Evolutionary conservation across 2,113 vertebrate species (phyloP).

Genomic region (Camelus bactrianus): DNA sequence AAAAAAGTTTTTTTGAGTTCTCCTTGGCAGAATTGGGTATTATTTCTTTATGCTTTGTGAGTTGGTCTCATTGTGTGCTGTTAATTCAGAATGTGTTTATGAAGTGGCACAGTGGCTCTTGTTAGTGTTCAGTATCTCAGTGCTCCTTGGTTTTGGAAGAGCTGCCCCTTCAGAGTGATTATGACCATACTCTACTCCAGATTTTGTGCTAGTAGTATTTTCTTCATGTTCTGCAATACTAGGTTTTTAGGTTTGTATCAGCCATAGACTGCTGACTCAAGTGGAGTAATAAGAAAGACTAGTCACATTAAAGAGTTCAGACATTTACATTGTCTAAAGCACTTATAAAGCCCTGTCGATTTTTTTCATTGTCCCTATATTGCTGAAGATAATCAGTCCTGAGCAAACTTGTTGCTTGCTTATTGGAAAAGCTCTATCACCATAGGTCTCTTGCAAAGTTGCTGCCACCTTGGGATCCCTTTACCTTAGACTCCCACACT

Average conservation of each 20-base stretch:
- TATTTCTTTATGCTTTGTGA: background rate
- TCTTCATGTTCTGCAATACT: background rate
- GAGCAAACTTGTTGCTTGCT: background rate
- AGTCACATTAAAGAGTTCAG: background rate
- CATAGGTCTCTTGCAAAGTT: background rate
- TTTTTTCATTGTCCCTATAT: background rate
- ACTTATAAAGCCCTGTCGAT: background rate
- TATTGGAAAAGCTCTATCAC: background rate
- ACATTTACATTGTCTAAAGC: background rate
- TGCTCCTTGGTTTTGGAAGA: conserved; percentile 9
- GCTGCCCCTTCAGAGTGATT: background rate
- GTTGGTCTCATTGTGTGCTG: background rate
- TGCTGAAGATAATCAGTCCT: background rate
- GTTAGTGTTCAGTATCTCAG: background rate
- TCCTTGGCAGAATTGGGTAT: background rate
- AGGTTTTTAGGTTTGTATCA: background rate
- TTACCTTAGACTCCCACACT: background rate
- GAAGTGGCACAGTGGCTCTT: background rate
- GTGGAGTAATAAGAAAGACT: background rate
- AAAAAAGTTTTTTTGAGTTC: background rate
- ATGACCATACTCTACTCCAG: background rate
- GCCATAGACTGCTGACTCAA: background rate
- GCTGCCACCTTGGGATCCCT: background rate
- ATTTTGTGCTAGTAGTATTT: background rate
- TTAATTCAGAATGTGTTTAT: background rate